Base-by-base conservation (phyloP, 37 sponge, comb jelly and placozoan genomes). In the Geodia barretti region DNA sequence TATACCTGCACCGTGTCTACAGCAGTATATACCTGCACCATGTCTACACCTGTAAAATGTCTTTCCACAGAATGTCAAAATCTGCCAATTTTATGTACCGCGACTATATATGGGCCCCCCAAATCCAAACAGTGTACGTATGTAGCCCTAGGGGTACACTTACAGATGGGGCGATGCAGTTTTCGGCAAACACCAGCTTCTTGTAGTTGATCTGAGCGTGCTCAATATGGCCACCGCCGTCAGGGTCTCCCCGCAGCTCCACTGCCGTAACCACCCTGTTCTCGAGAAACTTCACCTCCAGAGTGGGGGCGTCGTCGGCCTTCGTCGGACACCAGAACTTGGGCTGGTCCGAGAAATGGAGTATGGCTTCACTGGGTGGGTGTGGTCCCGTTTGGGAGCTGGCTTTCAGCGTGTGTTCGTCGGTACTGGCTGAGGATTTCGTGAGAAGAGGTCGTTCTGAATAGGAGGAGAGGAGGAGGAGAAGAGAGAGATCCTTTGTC, bases 231-330 rank as follows among this genome's bases (percentile, higher is more conserved):
- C 25, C 47, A 9, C 60, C 29, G n/a, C 70, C 62, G 0, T 36
- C 32, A 3, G 60, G 30, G 39, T 76, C 61, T 19, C 78, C 86
- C 78, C 79, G 77, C 23, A 85, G 30, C 19, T 85, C 86, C 32
- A 85, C 33, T 4, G 79, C 63, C 0, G 86, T 85, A 25, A 85
- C 70, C 7, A 85, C 79, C 41, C 70, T 71, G 34, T 85, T 85
- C 3, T 65, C 36, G 26, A 65, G 63, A 63, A 83, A 83, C 38
- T 73, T 47, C 74, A 83, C 83, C 74, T 73, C 75, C 25, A 83
- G 35, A 20, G 59, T 60, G 28, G 81, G 81, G 25, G 23, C 1
- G 23, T 36, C 39, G 39, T 80, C 81, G 3, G 4, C 11, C 1
- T 26, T 25, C 3, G 47, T 23, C 11, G 64, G 54, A 61, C 58